Conservation (phyloP, 2,113 vertebrate species). For the Ictalurus punctatus region DNA sequence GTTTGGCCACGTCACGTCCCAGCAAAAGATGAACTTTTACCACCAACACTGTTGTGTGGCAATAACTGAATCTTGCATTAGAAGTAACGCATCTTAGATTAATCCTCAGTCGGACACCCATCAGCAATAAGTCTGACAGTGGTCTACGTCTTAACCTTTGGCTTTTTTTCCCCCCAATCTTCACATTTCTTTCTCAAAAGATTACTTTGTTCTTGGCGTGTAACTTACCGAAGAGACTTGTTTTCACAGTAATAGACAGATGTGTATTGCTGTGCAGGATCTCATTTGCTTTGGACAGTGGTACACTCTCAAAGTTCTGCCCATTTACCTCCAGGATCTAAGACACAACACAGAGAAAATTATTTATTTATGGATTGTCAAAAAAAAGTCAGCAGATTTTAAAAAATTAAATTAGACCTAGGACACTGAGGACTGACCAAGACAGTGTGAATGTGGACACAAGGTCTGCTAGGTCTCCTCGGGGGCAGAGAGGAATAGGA, state of each 20-base stretch:
- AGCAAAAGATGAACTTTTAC: background rate
- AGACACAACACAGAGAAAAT: slow-evolving; percentile 47
- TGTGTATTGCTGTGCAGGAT: slow-evolving; percentile 99
- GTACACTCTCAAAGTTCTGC: slow-evolving; percentile 98
- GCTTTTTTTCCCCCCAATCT: background rate
- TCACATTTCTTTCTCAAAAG: background rate
- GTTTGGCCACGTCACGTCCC: background rate
- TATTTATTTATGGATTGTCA: background rate
- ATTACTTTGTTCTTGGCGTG: background rate
- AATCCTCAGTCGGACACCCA: background rate
- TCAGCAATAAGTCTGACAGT: background rate
- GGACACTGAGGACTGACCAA: background rate
- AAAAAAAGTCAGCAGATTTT: background rate
- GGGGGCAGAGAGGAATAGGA: background rate
- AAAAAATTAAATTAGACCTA: background rate
- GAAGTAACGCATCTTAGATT: background rate
- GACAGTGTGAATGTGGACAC: background rate
- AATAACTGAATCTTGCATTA: background rate
- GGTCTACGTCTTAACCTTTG: background rate
- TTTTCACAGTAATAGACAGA: slow-evolving; percentile 99
- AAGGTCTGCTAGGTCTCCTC: background rate
- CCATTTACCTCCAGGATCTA: slow-evolving; percentile 98
- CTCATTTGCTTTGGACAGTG: slow-evolving; percentile 95
- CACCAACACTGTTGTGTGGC: background rate
- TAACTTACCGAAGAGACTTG: slow-evolving; percentile 90